Evolutionary conservation across 1,140 invertebrate genomes (phyloP).

Genomic region (Saccostrea cuccullata): DNA sequence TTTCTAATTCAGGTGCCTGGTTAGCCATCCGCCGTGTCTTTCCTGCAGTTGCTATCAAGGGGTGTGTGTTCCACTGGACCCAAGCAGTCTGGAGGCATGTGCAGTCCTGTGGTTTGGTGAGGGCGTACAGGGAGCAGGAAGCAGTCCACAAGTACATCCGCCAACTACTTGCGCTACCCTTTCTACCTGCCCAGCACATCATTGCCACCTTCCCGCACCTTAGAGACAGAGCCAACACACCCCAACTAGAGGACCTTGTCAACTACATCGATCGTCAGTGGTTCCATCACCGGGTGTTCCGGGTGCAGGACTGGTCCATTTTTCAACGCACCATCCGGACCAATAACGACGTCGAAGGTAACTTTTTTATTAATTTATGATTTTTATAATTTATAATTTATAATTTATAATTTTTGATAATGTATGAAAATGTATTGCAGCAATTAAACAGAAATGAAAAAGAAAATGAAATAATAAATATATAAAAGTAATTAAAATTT

Average conservation of each 20-base stretch:
- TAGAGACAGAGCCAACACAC: conserved; percentile 8
- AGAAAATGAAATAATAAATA: no score
- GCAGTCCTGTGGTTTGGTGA: background rate
- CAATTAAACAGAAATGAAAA: no score
- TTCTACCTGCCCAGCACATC: conserved; percentile 4
- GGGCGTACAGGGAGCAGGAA: conserved; percentile 6
- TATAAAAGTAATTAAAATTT: no score
- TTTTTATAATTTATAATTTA: no score
- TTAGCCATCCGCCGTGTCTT: conserved; percentile 46
- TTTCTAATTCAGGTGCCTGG: conserved; percentile 38
- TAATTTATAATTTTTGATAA: no score
- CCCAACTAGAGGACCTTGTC: background rate
- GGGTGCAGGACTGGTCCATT: no score
- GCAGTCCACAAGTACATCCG: conserved; percentile 3
- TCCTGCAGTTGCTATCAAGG: conserved; percentile 34
- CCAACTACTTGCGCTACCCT: background rate
- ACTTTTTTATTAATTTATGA: no score
- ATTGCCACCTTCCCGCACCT: background rate
- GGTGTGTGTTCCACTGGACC: conserved; percentile 51
- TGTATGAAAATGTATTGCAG: no score
- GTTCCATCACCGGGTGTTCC: no score
- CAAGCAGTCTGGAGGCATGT: conserved; percentile 48
- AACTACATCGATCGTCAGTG: no score
- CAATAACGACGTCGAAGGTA: no score
- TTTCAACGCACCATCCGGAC: no score